Percentiles rank a stretch among this genome's conserved stretches.
Conservation (phyloP, 2,797 vertebrate species). For the Pseudochirops corinnae region DNA sequence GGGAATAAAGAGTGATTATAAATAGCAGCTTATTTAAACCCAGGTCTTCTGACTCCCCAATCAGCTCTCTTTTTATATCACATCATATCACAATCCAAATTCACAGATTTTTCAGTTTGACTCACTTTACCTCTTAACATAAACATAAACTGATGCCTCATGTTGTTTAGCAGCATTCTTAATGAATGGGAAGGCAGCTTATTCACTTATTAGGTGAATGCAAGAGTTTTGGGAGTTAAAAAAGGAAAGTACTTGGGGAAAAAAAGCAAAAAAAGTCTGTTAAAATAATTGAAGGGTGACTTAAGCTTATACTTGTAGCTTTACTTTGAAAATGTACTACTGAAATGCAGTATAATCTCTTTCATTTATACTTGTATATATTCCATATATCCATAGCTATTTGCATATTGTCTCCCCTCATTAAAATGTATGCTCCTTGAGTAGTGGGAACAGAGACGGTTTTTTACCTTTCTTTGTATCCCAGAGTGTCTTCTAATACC, state of each 20-base stretch:
- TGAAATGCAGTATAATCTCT: not conserved
- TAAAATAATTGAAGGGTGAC: not conserved
- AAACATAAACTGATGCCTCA: not conserved
- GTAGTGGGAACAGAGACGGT: not conserved
- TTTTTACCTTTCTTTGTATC: not conserved
- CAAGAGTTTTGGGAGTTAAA: not conserved
- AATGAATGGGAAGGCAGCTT: not conserved
- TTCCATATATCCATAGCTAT: not conserved
- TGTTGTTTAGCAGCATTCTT: not conserved
- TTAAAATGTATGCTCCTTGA: not conserved
- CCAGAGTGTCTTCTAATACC: not conserved
- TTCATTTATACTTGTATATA: not conserved
- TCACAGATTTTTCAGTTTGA: constrained; percentile 1
- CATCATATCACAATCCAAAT: not conserved
- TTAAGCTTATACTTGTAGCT: not conserved
- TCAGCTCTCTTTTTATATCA: not conserved
- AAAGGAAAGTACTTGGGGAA: not conserved
- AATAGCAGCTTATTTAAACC: not conserved
- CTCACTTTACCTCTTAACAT: not conserved
- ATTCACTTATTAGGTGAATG: not conserved
- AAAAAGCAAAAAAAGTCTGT: not conserved
- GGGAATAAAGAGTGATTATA: not conserved
- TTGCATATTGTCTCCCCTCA: not conserved
- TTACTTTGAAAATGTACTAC: not conserved
- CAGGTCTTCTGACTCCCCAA: not conserved